A percentile compares a stretch with the other conserved stretches of the same genome.
These are phyloP conservation scores for Linnaemya tessellans DNA, from an alignment of 2,888 invertebrate species.

Conservation along the genomic window DNA sequence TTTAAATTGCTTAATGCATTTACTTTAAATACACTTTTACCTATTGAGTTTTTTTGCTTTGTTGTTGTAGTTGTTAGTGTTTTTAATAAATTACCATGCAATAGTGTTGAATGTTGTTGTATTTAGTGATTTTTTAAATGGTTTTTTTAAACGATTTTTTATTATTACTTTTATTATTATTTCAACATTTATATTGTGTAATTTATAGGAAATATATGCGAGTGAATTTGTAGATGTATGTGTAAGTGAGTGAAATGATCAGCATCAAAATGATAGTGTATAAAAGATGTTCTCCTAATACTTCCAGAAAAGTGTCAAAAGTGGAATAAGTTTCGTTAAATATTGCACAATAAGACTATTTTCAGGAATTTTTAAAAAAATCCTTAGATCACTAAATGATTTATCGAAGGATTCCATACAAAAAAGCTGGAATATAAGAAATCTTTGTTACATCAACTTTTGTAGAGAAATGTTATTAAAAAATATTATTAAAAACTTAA, in stretches of 20 bases:
- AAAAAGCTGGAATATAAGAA: no score
- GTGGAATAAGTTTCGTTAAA: no score
- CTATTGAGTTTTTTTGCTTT: conserved; percentile 23
- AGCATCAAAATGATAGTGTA: background rate
- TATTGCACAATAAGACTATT: no score
- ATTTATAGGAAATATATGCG: conserved; percentile 31
- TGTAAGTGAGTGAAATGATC: background rate
- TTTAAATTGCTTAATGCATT: conserved; percentile 40
- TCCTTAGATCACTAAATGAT: no score
- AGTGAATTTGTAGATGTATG: background rate
- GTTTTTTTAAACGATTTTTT: conserved; percentile 35
- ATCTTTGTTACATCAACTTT: no score
- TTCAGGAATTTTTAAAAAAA: no score
- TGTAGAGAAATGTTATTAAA: no score
- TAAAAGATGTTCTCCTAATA: no score
- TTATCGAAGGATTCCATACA: no score
- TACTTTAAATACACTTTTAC: conserved; percentile 44
- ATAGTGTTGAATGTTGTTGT: conserved; percentile 36
- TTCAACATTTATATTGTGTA: conserved; percentile 48
- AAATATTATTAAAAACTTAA: no score
- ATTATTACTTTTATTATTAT: conserved; percentile 23
- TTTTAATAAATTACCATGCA: conserved; percentile 44
- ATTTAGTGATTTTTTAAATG: conserved; percentile 48
- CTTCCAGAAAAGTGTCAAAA: no score
- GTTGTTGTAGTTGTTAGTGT: background rate